Percentiles rank a stretch among this genome's conserved stretches.
phyloP scores from a whole-genome alignment of 1,140 invertebrate species.

The Odontomachus brunneus region DNA sequence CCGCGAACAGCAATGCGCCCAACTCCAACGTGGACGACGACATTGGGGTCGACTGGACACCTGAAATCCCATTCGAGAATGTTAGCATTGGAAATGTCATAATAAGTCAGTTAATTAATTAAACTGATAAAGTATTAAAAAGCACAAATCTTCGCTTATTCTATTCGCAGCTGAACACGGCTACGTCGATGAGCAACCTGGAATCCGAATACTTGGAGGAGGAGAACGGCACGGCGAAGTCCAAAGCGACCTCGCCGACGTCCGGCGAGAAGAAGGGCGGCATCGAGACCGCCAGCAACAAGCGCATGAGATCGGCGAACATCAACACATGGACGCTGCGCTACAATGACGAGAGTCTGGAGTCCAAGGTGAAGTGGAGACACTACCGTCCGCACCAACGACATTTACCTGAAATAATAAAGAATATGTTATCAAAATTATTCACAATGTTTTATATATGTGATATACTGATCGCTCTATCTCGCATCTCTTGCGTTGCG shows the following conservation, averaged over 20 bases:
- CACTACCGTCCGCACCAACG: neutral
- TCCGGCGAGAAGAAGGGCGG: constrained; percentile 92
- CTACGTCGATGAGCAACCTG: constrained; percentile 84
- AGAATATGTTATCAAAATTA: neutral
- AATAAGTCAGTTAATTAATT: neutral
- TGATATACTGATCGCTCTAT: constrained; percentile 21
- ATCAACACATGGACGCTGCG: constrained; percentile 94
- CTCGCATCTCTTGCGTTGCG: neutral
- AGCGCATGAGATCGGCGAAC: constrained; percentile 94
- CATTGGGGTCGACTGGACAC: constrained; percentile 93
- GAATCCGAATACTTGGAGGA: constrained; percentile 84
- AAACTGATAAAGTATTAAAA: neutral
- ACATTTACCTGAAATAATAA: neutral
- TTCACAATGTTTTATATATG: neutral
- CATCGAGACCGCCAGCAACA: constrained; percentile 96
- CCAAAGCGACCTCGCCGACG: constrained; percentile 72
- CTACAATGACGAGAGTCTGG: constrained; percentile 91
- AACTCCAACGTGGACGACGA: constrained; percentile 90
- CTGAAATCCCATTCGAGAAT: constrained; percentile 96
- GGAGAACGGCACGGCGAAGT: constrained; percentile 79
- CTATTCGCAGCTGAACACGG: constrained; percentile 83
- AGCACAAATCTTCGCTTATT: neutral
- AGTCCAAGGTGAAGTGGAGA: constrained; percentile 87
- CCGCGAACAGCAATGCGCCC: constrained; percentile 74
- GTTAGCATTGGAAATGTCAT: constrained; percentile 83